Evolutionary conservation across 1,140 invertebrate species (phyloP), one percentile per base, ranked within the genome.

Genomic region (Hypsibius dujardini): DNA sequence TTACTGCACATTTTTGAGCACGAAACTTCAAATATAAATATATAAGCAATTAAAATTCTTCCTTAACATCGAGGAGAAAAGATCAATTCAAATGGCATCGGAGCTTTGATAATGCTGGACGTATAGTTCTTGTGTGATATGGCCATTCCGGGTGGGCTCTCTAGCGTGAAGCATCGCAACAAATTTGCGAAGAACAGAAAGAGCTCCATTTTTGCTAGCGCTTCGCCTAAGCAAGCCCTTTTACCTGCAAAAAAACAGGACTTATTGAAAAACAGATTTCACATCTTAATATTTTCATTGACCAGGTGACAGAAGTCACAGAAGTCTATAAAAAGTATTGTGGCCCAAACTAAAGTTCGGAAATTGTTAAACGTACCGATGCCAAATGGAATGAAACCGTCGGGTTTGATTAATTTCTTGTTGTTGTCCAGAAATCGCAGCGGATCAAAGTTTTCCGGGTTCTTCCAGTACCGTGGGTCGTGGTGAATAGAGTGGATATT

Each of bases 401-500:
- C 1, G 3, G 70, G 56, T 56, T n/a, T 59, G 15, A 71, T 59
- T 7, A 14, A 1, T 67, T 72, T 28, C 2, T 74, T 74, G 15
- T 74, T 69, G 7, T 59, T 60, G 46, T 73, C 71, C 2, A 77
- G 46, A 72, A 76, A 78, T 59, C 77, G 67, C 67, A 76, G 75
- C 14, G 77, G 77, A 7, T 73, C 59, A 72, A 78, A 78, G 15
- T 73, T 47, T 1, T 76, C 69, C 1, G 77, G 77, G 59, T 78
- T 73, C 45, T 73, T 73, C 74, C 75, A 78, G 7, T 74, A 70
- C 28, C 70, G 62, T 7, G 75, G 73, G 59, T 77, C 75, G 15
- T 71, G 2, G 70, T 76, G 75, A 1, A 75, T 70, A 7, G 70
- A 71, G 46, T 70, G 46, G 7, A 76, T 56, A 42, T 76, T 72